Evolutionary conservation across 2,888 invertebrate species (phyloP), one percentile per base, ranked within the genome.

Genomic region (Antheraea assamensis): DNA sequence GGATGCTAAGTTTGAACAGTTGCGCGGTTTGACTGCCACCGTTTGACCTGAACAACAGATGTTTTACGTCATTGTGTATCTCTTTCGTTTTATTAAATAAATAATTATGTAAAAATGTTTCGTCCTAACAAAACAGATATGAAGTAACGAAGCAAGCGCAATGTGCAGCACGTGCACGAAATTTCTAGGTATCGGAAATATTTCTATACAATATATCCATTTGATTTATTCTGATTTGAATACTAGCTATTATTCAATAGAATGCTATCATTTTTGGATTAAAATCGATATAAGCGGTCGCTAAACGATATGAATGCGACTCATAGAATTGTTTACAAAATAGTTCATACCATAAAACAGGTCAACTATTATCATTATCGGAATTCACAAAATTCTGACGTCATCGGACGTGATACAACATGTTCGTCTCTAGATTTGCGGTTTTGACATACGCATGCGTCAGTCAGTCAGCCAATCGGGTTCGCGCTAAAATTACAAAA

Each of bases 1-100:
- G 72, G 55, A 55, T 27, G 27, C 27, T 27, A 70, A 81, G 85
- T 89, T 88, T 87, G 88, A 84, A 85, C 90, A 90, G 88, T 85
- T 90, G 85, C 83, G 76, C 76, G 74, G 82, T 83, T 79, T 80
- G 84, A 83, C 83, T 81, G 80, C 78, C 81, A 81, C 78, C 81
- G 79, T 82, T 82, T 83, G 85, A 87, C 73, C 74, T 71, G 74
- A 80, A 78, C 81, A 83, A 81, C 90, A 87, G 85, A 83, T 88
- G 89, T 77, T 81, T 76, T 78, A 55, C 80, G 77, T 86, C 83
- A 78, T 80, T 78, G 76, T 77, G 78, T 80, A 78, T 86, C 81
- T 78, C 78, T 78, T 75, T 81, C 78, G 74, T 77, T 82, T 83
- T 78, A 68, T n/a, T 80, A 79, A 82, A 82, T 77, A 83, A 78